Evolutionary conservation across 2,113 vertebrate genomes (phyloP).

Genomic region (Gambusia affinis): DNA sequence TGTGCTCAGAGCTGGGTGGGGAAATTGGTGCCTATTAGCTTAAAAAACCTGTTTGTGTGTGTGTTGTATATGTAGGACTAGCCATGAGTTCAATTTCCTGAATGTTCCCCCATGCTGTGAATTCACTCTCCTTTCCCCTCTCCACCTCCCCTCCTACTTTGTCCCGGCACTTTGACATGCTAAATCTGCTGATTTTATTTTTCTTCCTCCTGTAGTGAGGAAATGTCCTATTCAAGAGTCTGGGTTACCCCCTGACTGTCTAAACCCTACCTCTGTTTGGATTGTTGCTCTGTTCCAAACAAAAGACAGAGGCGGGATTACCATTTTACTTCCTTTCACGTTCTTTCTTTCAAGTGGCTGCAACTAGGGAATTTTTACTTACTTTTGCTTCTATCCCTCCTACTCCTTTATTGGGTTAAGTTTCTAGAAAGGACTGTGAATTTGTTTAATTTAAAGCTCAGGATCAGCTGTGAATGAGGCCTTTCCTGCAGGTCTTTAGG

Average conservation of each 20-base stretch:
- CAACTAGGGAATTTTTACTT: conserved; percentile 56
- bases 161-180: conserved; percentile 81
- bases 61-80: conserved; percentile 39
- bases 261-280: conserved; percentile 79
- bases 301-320: conserved; percentile 80
- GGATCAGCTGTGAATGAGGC: conserved; percentile 50
- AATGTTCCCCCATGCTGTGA: conserved; percentile 74
- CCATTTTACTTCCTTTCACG: conserved; percentile 77
- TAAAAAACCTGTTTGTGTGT: conserved; percentile 9
- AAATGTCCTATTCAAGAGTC: conserved; percentile 84
- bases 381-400: conserved; percentile 30
- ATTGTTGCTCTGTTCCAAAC: conserved; percentile 82
- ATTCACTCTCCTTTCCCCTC: conserved; percentile 68
- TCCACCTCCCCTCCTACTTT: conserved; percentile 41
- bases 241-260: conserved; percentile 75
- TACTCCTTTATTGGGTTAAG: not conserved
- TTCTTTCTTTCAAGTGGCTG: conserved; percentile 75
- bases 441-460: conserved; percentile 49
- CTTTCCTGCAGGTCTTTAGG: conserved; percentile 38
- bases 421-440: conserved; percentile 23
- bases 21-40: conserved; percentile 36
- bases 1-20: conserved; percentile 59
- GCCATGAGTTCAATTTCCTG: conserved; percentile 77
- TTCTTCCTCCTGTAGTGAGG: conserved; percentile 83
- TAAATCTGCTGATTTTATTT: conserved; percentile 86